Percentiles rank a stretch among this genome's conserved stretches.
phyloP scores from a whole-genome alignment of 2,113 vertebrate species.

The Galemys pyrenaicus region DNA sequence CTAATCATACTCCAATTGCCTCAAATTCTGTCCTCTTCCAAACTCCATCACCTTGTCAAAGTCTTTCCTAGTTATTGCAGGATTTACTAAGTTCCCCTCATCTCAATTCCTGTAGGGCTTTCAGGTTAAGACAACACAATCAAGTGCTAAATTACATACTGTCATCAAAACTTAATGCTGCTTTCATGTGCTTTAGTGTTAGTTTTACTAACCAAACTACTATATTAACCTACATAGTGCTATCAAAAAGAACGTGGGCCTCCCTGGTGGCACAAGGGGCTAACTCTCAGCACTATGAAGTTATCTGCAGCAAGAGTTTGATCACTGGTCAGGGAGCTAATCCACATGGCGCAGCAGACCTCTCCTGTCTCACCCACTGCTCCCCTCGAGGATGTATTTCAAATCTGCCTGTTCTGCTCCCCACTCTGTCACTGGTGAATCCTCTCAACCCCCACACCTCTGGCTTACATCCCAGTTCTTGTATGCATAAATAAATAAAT shows the following conservation, averaged over 20 bases:
- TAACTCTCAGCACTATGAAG: no score
- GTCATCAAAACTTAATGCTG: constrained; percentile 7
- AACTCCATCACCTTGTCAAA: not conserved
- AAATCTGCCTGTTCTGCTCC: no score
- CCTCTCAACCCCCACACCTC: no score
- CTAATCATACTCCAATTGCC: not conserved
- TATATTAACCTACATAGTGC: constrained; percentile 13
- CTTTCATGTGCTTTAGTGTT: constrained; percentile 3
- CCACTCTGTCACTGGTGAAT: no score
- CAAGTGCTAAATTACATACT: constrained; percentile 15
- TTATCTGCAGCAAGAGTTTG: no score
- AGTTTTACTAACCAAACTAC: constrained; percentile 53
- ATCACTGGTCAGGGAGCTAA: no score
- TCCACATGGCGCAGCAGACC: no score
- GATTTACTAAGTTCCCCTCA: not conserved
- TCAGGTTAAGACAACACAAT: constrained; percentile 15
- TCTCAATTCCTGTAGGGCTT: constrained; percentile 16
- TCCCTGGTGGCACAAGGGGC: no score
- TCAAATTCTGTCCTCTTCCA: constrained; percentile 27
- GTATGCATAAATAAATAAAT: no score
- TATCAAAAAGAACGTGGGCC: not conserved
- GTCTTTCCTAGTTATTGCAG: constrained; percentile 17
- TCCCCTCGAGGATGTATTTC: no score
- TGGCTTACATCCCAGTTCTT: no score
- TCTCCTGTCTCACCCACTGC: no score